phyloP scores from a whole-genome alignment of 2,113 vertebrate species.

The Nycticorax nycticorax region DNA sequence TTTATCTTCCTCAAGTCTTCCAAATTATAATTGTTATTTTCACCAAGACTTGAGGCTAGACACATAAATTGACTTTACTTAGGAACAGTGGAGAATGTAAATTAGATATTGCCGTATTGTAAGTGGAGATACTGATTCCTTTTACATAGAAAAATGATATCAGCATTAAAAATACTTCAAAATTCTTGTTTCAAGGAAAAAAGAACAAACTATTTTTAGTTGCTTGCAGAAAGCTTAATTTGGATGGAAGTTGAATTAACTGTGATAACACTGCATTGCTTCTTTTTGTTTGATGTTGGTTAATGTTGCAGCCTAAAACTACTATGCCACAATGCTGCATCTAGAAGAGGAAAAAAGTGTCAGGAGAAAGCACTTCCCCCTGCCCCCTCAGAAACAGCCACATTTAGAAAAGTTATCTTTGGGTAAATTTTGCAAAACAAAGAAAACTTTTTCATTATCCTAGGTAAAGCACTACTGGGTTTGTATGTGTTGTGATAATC shows the following conservation, averaged over 20 bases:
- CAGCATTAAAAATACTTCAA: not conserved
- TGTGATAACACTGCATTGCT: not conserved
- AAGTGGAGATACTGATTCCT: not conserved
- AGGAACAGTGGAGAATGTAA: not conserved
- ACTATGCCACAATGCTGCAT: rapidly evolving
- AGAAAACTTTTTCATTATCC: not conserved
- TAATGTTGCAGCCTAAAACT: not conserved
- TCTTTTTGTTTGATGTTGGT: not conserved
- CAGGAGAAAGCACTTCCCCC: no score
- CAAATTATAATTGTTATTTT: not conserved
- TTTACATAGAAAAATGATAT: not conserved
- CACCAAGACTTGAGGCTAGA: not conserved
- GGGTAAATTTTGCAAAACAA: not conserved
- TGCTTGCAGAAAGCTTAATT: not conserved
- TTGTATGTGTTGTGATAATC: not conserved
- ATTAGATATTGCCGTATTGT: not conserved
- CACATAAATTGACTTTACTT: not conserved
- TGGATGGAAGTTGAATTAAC: not conserved
- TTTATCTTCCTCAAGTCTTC: not conserved
- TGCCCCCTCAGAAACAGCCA: not conserved
- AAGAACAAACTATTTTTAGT: not conserved
- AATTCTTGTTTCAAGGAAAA: not conserved
- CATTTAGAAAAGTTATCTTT: not conserved
- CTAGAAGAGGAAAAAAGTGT: not conserved
- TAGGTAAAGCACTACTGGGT: not conserved